Base-by-base conservation (phyloP, 2,113 vertebrate species). In the Syrmaticus mikado region DNA sequence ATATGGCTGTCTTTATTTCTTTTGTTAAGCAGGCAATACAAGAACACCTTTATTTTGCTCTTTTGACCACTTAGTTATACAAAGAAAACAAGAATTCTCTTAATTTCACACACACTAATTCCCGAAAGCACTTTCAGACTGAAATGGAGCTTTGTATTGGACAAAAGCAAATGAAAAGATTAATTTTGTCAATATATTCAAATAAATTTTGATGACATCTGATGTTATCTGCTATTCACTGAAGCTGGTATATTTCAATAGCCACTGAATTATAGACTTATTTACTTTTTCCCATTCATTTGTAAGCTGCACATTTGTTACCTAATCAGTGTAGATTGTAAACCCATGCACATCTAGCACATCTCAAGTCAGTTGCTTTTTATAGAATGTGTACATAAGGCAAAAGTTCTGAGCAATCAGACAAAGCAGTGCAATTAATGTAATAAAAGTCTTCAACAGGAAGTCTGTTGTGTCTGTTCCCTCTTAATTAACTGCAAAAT, bases 291-390 rank as follows among this genome's bases (percentile, higher is more conserved):
- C 15, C 48, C 28, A 53, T 1, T 4, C 3, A 30, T 8, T 6
- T 38, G n/a, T 55, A 84, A 86, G 13, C 12, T 75, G 36, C 18
- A 38, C 18, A 46, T 48, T 81, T 88, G 24, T 55, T 58, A 82
- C n/a, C 15, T 86, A 96, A 96, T 96, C 93, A 96, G 89, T 92
- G 92, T 83, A 92, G 92, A 90, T 94, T 96, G 97, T 95, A 89
- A 92, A 75, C 94, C 87, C 86, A 67, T 93, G 97, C 61, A 64
- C 25, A 64, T 64, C 27, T 64, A 91, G 21, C 74, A 94, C 75
- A 86, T 89, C 80, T 95, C 70, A 90, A 95, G 6, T 8, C 38
- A 45, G 75, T 85, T 67, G 50, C 76, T 88, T 94, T 88, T 86
- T 82, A 93, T 62, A 92, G 81, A 94, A 95, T 72, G 72, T 82